These are phyloP conservation scores for Rousettus leschenaultii DNA, from an alignment of 2,113 vertebrate species.

Conservation along the genomic window DNA sequence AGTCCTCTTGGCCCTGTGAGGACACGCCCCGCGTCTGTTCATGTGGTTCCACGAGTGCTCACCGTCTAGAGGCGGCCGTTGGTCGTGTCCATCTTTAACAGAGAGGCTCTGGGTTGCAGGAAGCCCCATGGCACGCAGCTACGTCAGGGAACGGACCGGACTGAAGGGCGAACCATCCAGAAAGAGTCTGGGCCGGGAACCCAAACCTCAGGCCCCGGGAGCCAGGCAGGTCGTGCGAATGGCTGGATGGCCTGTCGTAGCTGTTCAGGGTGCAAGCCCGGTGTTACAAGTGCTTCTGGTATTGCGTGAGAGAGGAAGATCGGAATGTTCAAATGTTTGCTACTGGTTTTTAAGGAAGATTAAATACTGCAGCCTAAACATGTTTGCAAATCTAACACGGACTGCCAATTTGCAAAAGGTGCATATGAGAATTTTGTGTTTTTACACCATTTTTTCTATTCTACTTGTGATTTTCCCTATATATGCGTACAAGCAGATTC, in stretches of 20 bases:
- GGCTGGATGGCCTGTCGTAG: background rate
- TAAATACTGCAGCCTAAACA: background rate
- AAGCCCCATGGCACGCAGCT: background rate
- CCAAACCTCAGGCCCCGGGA: background rate
- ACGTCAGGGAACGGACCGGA: background rate
- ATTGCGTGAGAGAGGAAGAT: background rate
- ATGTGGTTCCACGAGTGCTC: background rate
- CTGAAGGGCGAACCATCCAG: background rate
- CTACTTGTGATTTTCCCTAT: background rate
- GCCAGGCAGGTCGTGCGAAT: background rate
- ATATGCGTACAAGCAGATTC: background rate
- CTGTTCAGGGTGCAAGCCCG: background rate
- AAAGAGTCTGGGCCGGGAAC: background rate
- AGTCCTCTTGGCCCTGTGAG: background rate
- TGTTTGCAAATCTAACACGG: background rate
- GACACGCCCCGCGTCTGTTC: too few species aligned
- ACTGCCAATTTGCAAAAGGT: background rate
- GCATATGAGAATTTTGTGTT: background rate
- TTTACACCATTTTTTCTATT: background rate
- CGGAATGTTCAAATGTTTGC: background rate
- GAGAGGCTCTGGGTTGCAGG: background rate
- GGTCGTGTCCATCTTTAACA: background rate
- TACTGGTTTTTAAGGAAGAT: background rate
- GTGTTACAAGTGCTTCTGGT: too few species aligned
- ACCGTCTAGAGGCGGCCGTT: background rate